These are phyloP conservation scores for Phyllotreta cruciferae DNA, from an alignment of 2,888 invertebrate species.

Conservation along the genomic window DNA sequence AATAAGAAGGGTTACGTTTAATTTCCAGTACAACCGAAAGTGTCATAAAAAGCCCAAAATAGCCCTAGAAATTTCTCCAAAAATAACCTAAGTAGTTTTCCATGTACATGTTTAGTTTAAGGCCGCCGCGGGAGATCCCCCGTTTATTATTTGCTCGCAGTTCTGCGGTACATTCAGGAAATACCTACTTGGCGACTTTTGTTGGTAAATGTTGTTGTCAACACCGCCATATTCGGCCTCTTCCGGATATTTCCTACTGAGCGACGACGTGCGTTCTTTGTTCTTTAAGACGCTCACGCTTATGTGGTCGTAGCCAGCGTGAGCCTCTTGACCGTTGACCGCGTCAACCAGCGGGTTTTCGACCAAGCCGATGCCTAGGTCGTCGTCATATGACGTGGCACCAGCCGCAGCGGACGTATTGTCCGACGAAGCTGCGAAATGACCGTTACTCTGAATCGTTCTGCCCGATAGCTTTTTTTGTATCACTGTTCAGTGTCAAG, in stretches of 20 bases:
- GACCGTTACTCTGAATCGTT: constrained; percentile 68
- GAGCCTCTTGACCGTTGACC: constrained; percentile 63
- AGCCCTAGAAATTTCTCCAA: too few species aligned
- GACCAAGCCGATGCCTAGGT: constrained; percentile 60
- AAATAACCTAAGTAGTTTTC: too few species aligned
- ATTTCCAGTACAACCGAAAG: too few species aligned
- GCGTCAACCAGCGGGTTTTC: constrained; percentile 68
- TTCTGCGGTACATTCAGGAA: constrained; percentile 2
- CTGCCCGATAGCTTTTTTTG: constrained; percentile 46
- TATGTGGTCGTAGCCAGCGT: constrained; percentile 61
- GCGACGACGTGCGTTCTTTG: constrained; percentile 51
- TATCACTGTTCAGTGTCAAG: constrained; percentile 19
- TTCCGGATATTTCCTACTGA: constrained; percentile 53
- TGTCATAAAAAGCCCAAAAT: too few species aligned
- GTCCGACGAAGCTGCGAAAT: constrained; percentile 64
- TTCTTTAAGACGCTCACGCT: constrained; percentile 59
- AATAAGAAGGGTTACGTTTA: not conserved
- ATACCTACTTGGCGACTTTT: constrained; percentile 59
- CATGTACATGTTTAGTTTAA: too few species aligned
- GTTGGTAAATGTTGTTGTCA: constrained; percentile 52
- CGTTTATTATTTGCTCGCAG: not conserved
- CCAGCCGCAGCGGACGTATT: constrained; percentile 58
- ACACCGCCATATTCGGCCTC: constrained; percentile 48
- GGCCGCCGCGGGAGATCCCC: too few species aligned
- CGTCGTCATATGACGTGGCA: constrained; percentile 62